Evolutionary conservation across 1,140 invertebrate species (phyloP), one percentile per base, ranked within the genome.

Genomic region (Heliothis subflexa): DNA sequence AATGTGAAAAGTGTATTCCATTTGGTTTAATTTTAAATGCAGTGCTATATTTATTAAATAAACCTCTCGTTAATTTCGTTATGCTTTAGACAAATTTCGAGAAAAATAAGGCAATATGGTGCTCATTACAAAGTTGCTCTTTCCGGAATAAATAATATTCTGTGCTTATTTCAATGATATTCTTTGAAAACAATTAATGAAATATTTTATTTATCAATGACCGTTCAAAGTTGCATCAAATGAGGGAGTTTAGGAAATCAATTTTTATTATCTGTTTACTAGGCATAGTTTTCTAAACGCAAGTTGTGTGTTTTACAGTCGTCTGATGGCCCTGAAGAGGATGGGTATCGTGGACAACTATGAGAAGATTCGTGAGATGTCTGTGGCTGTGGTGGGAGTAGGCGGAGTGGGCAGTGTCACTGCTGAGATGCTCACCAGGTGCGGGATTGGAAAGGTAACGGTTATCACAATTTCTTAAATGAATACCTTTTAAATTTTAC

Each of bases 341-440:
- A 99, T 99, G 99, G 99, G 99, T 55, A 99, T 99, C 86, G 99
- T 99, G 2, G 96, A 99, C 81, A 98, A 99, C 93, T 99, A 99
- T 95, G 99, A 99, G 95, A 97, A 97, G 87, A 99, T 99, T 83
- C 95, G 99, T 75, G 96, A 98, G 49, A 97, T 97, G 90, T 96
- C 98, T 10, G 97, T 99, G 10, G 98, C 98, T 33, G 96, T 99
- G 64, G 98, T 99, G 28, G 99, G 99, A n/a, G 97, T 99, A 13
- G 99, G 99, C 62, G 99, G 99, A 71, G 99, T 99, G 75, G 99
- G 99, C 16, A 99, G 98, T 95, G 99, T 99, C 2, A 99, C 99
- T 11, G 99, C 99, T 75, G 99, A 99, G 96, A 99, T 99, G 99
- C 95, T 99, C 33, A 98, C 98, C 18, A 96, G 99, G 82, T 99